These are phyloP conservation scores for Nymphalis urticae DNA, from an alignment of 2,888 invertebrate species.

Conservation along the genomic window DNA sequence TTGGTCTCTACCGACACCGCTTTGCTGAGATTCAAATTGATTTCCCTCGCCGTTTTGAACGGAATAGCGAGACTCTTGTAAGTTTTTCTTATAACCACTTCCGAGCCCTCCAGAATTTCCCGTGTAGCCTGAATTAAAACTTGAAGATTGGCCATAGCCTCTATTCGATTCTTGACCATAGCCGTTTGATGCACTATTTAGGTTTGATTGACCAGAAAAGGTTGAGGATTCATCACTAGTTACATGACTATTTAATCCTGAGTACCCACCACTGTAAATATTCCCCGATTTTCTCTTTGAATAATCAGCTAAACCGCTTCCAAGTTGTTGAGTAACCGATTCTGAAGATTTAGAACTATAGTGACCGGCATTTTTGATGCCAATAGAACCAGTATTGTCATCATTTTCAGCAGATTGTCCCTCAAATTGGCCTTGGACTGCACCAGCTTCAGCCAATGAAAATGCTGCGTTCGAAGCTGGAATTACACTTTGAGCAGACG, in stretches of 20 bases:
- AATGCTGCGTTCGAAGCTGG: constrained; percentile 52
- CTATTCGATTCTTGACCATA: constrained; percentile 13
- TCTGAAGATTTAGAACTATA: constrained; percentile 2
- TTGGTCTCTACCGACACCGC: neutral
- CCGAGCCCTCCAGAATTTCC: constrained; percentile 1
- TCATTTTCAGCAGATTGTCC: constrained; percentile 14
- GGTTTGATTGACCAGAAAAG: neutral
- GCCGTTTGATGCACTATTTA: constrained; percentile 3
- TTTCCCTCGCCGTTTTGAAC: constrained; percentile 43
- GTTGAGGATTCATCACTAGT: neutral
- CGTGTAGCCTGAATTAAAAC: constrained; percentile 21
- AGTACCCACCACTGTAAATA: constrained; percentile 7
- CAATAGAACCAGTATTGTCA: constrained; percentile 7
- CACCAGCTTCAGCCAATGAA: constrained; percentile 38
- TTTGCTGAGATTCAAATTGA: constrained; percentile 31
- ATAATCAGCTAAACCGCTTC: constrained; percentile 17
- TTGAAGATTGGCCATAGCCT: constrained; percentile 24
- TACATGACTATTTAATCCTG: constrained; percentile 7
- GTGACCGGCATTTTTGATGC: constrained; percentile 1
- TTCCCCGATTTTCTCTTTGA: constrained; percentile 27
- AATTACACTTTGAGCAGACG: constrained; percentile 47
- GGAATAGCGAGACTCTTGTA: constrained; percentile 48
- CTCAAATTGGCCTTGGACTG: neutral
- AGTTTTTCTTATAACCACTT: constrained; percentile 36
- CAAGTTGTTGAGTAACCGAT: neutral